Percentiles rank a stretch among this genome's conserved stretches.
These are phyloP conservation scores for Oreochromis grahami DNA, from an alignment of 2,797 vertebrate genomes.

Conservation along the genomic window DNA sequence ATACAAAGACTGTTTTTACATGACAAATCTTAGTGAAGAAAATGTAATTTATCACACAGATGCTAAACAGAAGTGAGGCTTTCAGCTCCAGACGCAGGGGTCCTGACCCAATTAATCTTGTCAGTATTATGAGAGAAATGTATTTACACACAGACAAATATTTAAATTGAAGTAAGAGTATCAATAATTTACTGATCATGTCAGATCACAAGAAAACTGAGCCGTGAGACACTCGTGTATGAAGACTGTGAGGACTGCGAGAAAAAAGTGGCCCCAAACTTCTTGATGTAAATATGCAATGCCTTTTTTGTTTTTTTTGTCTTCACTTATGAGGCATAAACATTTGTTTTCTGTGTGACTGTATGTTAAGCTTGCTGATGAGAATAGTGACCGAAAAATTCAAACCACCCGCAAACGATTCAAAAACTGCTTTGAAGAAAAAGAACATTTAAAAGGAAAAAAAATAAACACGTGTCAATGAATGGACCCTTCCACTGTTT, in stretches of 20 bases:
- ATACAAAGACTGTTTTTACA: constrained; percentile 35
- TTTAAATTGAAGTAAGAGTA: constrained; percentile 16
- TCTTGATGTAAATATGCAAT: constrained; percentile 76
- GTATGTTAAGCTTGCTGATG: constrained; percentile 35
- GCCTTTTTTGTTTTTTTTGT: constrained; percentile 27
- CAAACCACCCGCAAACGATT: neutral
- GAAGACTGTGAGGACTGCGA: constrained; percentile 50
- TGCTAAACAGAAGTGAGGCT: constrained; percentile 28
- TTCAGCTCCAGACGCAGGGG: constrained; percentile 27
- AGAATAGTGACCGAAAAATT: constrained; percentile 30
- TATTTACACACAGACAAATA: constrained; percentile 4
- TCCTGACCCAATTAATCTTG: neutral
- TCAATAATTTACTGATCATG: constrained; percentile 50
- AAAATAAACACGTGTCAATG: neutral
- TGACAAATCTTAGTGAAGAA: constrained; percentile 14
- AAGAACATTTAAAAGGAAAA: neutral
- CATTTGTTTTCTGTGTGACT: constrained; percentile 35
- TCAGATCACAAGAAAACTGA: constrained; percentile 65
- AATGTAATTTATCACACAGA: constrained; percentile 11
- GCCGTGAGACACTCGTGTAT: constrained; percentile 60
- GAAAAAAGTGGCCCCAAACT: constrained; percentile 29
- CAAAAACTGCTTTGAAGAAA: constrained; percentile 24
- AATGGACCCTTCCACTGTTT: constrained; percentile 8
- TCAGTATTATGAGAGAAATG: constrained; percentile 30
- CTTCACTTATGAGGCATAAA: constrained; percentile 17